Conservation (phyloP, 1,140 invertebrate genomes). For the Lordiphosa clarofinis region DNA sequence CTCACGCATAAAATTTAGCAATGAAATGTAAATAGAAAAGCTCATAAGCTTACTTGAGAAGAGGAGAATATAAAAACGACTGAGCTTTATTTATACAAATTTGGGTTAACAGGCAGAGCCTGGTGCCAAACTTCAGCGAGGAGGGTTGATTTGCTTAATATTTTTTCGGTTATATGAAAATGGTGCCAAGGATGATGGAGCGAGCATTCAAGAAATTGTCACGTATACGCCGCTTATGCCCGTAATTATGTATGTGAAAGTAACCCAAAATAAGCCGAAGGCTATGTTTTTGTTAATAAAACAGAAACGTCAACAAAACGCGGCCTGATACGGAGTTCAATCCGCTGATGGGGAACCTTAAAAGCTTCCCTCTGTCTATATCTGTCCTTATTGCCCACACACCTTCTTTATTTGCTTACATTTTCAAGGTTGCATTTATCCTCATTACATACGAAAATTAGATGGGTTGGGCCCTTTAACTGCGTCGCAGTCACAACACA, state of each 20-base stretch:
- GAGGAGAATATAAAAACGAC: slow-evolving; percentile 41
- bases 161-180: slow-evolving; percentile 17
- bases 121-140: slow-evolving; percentile 17
- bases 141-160: slow-evolving; percentile 23
- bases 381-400: neutral
- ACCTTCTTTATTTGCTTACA: slow-evolving; percentile 1
- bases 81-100: slow-evolving; percentile 55
- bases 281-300: slow-evolving; percentile 35
- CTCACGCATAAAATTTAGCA: slow-evolving; percentile 60
- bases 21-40: slow-evolving; percentile 71
- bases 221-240: slow-evolving; percentile 69
- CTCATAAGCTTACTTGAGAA: slow-evolving; percentile 52
- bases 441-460: slow-evolving; percentile 42
- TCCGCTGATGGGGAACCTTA: slow-evolving; percentile 38
- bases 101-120: slow-evolving; percentile 29
- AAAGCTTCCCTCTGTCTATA: slow-evolving; percentile 8
- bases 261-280: slow-evolving; percentile 55
- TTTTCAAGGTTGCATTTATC: slow-evolving; percentile 50
- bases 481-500: slow-evolving; percentile 44
- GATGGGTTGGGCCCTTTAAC: slow-evolving; percentile 38
- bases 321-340: slow-evolving; percentile 53
- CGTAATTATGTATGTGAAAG: slow-evolving; percentile 56
- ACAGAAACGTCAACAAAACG: slow-evolving; percentile 14
- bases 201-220: slow-evolving; percentile 43
- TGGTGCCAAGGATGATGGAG: slow-evolving; percentile 49